Conservation (phyloP, 2,797 vertebrate genomes). For the Lophius americanus region DNA sequence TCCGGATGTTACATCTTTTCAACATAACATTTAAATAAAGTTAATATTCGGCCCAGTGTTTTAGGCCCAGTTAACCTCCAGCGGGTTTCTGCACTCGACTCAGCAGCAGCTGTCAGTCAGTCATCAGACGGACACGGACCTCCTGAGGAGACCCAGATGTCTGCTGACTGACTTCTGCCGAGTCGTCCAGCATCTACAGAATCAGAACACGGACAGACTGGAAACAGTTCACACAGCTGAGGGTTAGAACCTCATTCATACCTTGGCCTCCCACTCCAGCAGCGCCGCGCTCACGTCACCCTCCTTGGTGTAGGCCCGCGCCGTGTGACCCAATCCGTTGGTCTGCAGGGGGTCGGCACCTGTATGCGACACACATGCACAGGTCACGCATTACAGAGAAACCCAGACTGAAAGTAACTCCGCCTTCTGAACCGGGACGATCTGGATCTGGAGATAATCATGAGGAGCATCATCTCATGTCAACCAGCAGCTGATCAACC, state of each 20-base stretch:
- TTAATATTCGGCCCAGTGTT: slow-evolving; percentile 33
- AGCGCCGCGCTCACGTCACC: slow-evolving; percentile 87
- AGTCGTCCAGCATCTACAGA: slow-evolving; percentile 24
- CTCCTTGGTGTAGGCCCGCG: slow-evolving; percentile 90
- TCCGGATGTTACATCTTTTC: neutral
- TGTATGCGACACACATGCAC: slow-evolving; percentile 59
- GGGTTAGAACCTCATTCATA: slow-evolving; percentile 52
- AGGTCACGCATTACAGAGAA: neutral
- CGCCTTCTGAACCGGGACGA: no score
- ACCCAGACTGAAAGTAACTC: neutral
- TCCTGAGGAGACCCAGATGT: slow-evolving; percentile 69
- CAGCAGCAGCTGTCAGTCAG: slow-evolving; percentile 72
- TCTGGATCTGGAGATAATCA: no score
- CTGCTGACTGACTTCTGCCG: slow-evolving; percentile 25
- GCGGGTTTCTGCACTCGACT: slow-evolving; percentile 52
- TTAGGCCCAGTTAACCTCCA: slow-evolving; percentile 73
- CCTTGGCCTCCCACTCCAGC: slow-evolving; percentile 87
- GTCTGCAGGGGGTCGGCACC: slow-evolving; percentile 92
- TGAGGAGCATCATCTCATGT: no score
- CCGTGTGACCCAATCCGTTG: slow-evolving; percentile 91
- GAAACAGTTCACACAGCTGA: no score
- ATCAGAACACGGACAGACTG: neutral
- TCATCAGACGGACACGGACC: slow-evolving; percentile 39
- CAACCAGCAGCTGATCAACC: no score
- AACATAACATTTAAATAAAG: neutral